Percentiles rank a stretch among this genome's conserved stretches.
phyloP scores from a whole-genome alignment of 2,888 invertebrate species.

The Gymnoscelis rufifasciata region DNA sequence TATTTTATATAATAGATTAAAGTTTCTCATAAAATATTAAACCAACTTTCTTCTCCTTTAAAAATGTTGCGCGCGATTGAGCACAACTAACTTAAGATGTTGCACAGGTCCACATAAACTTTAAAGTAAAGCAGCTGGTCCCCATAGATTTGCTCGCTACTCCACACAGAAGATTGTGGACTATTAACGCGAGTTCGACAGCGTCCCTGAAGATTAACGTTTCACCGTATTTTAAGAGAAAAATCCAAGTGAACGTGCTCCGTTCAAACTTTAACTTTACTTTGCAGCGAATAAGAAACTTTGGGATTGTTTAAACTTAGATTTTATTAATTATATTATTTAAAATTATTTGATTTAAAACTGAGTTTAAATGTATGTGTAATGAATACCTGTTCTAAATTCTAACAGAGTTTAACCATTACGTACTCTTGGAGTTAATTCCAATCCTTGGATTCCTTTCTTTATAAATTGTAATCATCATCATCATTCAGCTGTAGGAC shows the following conservation, averaged over 20 bases:
- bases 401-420: too few relatives aligned
- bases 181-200: conserved; percentile 45
- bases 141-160: conserved; percentile 44
- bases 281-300: conserved; percentile 30
- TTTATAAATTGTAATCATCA: too few relatives aligned
- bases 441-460: too few relatives aligned
- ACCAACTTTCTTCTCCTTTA: too few relatives aligned
- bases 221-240: conserved; percentile 34
- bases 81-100: too few relatives aligned
- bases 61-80: too few relatives aligned
- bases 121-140: conserved; percentile 18
- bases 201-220: conserved; percentile 40
- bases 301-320: conserved; percentile 24
- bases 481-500: too few relatives aligned
- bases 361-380: conserved; percentile 7
- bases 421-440: too few relatives aligned
- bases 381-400: too few relatives aligned
- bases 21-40: too few relatives aligned
- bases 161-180: conserved; percentile 49
- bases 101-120: neutral
- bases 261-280: conserved; percentile 34
- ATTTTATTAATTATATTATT: conserved; percentile 18
- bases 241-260: conserved; percentile 33
- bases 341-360: conserved; percentile 10
- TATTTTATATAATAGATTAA: too few relatives aligned